These are phyloP conservation scores for Archips crataeganus DNA, from an alignment of 2,888 invertebrate genomes.

Conservation along the genomic window DNA sequence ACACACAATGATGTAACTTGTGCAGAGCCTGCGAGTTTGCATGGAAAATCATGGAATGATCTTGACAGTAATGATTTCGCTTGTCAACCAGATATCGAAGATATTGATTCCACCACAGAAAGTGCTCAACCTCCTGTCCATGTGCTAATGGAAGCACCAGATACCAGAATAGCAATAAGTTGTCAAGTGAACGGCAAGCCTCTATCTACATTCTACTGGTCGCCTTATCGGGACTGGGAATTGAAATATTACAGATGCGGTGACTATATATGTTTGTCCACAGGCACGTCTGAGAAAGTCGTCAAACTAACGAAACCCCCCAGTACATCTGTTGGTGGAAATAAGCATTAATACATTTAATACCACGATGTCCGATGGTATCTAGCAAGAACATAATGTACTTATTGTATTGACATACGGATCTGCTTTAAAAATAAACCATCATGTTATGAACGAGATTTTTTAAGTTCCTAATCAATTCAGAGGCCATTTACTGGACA, in stretches of 20 bases:
- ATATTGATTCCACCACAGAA: too few relatives aligned
- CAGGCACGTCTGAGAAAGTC: slow-evolving; percentile 91
- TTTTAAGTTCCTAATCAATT: too few relatives aligned
- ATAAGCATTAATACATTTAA: background rate
- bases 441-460: too few relatives aligned
- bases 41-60: slow-evolving; percentile 90
- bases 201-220: slow-evolving; percentile 91
- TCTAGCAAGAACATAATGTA: background rate
- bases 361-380: background rate
- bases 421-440: too few relatives aligned
- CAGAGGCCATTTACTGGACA: too few relatives aligned
- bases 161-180: slow-evolving; percentile 88
- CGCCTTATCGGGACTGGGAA: slow-evolving; percentile 87
- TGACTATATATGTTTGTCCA: slow-evolving; percentile 92
- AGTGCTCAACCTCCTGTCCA: too few relatives aligned
- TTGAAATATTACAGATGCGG: slow-evolving; percentile 87
- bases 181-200: slow-evolving; percentile 93
- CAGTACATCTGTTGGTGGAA: slow-evolving; percentile 68
- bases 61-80: slow-evolving; percentile 91
- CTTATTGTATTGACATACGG: too few relatives aligned
- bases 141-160: slow-evolving; percentile 51
- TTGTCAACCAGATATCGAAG: slow-evolving; percentile 88
- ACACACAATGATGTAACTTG: slow-evolving; percentile 88
- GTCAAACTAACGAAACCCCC: slow-evolving; percentile 86
- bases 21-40: slow-evolving; percentile 88